phyloP scores from a whole-genome alignment of 2,888 invertebrate species.

The Micropterix aruncella region DNA sequence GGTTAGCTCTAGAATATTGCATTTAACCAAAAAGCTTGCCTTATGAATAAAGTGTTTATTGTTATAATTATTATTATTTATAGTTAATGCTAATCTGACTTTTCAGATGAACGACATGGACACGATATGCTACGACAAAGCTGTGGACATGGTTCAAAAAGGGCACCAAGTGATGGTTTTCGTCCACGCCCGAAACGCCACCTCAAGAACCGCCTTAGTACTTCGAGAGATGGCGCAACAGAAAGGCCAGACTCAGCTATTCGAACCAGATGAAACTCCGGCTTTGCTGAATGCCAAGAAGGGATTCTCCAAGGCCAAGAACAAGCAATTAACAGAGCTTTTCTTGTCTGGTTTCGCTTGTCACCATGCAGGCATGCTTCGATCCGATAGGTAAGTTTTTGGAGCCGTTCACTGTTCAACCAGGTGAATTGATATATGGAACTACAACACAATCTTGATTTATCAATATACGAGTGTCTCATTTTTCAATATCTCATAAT shows the following conservation, averaged over 20 bases:
- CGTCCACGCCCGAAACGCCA: conserved; percentile 95
- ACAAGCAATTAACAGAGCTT: conserved; percentile 70
- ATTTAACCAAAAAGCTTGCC: too few relatives aligned
- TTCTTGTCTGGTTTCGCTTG: conserved; percentile 81
- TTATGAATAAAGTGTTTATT: too few relatives aligned
- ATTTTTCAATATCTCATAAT: too few relatives aligned
- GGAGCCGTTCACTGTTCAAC: too few relatives aligned
- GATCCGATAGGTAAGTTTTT: conserved; percentile 59
- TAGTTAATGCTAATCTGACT: background rate
- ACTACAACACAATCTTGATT: background rate
- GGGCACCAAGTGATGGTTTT: conserved; percentile 98
- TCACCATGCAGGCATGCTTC: conserved; percentile 93
- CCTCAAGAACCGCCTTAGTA: conserved; percentile 74
- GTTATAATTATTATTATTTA: too few relatives aligned
- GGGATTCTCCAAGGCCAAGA: conserved; percentile 56
- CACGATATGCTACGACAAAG: conserved; percentile 85
- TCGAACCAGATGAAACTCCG: conserved; percentile 48
- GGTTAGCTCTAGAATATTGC: too few relatives aligned
- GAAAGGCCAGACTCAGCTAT: conserved; percentile 54
- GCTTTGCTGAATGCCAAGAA: conserved; percentile 56
- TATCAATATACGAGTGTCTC: too few relatives aligned
- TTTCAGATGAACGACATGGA: conserved; percentile 68
- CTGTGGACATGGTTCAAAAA: conserved; percentile 66
- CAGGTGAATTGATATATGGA: too few relatives aligned
- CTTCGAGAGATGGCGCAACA: conserved; percentile 71